Evolutionary conservation across 2,113 vertebrate genomes (phyloP).

Genomic region (Catharus fuscescens): DNA sequence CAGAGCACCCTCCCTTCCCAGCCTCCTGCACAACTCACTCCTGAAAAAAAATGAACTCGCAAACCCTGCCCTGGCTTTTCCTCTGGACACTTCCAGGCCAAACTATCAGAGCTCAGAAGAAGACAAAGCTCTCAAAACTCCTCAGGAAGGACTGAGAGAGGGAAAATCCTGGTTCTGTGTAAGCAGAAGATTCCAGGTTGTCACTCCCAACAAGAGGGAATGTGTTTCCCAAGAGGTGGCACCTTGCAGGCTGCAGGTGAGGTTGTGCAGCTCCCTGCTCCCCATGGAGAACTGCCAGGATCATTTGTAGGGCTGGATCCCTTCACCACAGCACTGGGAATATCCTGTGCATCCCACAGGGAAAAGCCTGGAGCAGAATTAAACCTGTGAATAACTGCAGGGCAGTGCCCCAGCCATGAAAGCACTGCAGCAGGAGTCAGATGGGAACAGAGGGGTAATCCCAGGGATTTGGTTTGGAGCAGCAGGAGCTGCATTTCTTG

Average conservation of each 20-base stretch:
- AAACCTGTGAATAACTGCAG: neutral
- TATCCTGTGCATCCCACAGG: neutral
- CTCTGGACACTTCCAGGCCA: neutral
- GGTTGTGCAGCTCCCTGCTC: neutral
- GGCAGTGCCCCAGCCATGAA: neutral
- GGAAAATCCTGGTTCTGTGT: neutral
- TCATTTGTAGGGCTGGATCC: neutral
- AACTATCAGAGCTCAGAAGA: neutral
- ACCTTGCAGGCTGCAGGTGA: neutral
- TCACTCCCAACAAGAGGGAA: neutral
- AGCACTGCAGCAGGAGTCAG: neutral
- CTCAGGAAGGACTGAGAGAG: neutral
- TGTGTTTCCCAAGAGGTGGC: neutral
- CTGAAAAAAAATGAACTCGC: rapidly evolving
- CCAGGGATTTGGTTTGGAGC: neutral
- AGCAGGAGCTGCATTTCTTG: neutral
- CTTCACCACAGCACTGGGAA: neutral
- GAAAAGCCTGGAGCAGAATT: neutral
- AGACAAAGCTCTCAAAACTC: neutral
- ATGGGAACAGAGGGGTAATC: neutral
- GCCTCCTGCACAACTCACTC: neutral
- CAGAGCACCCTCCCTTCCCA: neutral
- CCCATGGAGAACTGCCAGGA: neutral
- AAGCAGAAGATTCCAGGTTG: neutral
- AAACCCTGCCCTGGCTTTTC: neutral